Evolutionary conservation across 2,888 invertebrate genomes (phyloP).

Genomic region (Rotaria sp.): DNA sequence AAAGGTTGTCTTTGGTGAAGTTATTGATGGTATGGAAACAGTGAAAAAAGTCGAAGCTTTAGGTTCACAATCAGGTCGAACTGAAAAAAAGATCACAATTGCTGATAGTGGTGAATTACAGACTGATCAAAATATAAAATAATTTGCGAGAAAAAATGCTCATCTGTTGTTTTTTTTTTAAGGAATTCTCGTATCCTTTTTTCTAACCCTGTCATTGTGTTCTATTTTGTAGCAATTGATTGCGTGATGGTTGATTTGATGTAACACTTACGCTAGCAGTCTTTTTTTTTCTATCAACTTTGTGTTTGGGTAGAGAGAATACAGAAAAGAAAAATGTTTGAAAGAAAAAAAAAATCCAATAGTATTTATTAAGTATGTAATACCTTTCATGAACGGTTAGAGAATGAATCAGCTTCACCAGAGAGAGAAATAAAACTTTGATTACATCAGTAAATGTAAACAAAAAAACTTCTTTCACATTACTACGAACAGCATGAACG

Average conservation of each 20-base stretch:
- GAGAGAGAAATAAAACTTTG: no score
- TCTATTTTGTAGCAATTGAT: neutral
- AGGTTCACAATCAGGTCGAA: conserved; percentile 73
- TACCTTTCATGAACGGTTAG: neutral
- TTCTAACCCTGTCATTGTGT: neutral
- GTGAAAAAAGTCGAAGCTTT: neutral
- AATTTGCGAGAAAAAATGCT: neutral
- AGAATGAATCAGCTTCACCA: neutral
- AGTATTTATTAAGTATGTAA: neutral
- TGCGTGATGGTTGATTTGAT: neutral
- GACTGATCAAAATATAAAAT: neutral
- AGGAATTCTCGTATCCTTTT: neutral
- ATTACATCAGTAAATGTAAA: no score
- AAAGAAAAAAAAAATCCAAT: neutral
- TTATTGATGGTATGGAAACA: neutral
- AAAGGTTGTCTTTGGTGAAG: conserved; percentile 26
- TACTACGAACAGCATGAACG: no score
- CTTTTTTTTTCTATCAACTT: neutral
- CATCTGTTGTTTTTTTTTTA: no score
- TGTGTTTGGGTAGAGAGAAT: no score
- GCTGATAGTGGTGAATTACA: conserved; percentile 65
- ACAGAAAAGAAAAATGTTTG: neutral
- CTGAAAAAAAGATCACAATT: conserved; percentile 72
- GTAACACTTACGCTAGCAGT: neutral
- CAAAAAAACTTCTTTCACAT: no score